These are phyloP conservation scores for Genyomyrus donnyi DNA, from an alignment of 2,113 vertebrate genomes.

Conservation along the genomic window DNA sequence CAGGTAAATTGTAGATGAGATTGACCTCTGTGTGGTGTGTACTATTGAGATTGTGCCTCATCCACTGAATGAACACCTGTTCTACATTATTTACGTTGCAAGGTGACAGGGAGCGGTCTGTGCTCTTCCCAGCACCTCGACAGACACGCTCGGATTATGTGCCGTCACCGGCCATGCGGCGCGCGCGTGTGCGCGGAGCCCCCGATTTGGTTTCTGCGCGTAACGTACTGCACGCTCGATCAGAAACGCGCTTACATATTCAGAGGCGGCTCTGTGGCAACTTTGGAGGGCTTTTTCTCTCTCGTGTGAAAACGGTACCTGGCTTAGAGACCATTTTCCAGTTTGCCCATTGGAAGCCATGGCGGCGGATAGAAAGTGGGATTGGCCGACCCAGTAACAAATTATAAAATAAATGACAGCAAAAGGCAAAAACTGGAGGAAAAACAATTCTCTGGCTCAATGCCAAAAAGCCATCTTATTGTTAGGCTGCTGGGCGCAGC, in stretches of 20 bases:
- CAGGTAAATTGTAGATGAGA: background rate
- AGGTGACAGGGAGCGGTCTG: background rate
- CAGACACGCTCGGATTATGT: background rate
- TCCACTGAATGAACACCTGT: constrained; percentile 20
- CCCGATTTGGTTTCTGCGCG: background rate
- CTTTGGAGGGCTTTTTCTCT: background rate
- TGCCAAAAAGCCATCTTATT: constrained; percentile 60
- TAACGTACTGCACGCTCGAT: background rate
- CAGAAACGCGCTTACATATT: constrained; percentile 10
- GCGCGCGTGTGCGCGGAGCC: background rate
- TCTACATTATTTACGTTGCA: constrained; percentile 22
- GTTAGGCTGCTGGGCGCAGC: constrained; percentile 51
- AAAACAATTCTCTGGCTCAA: constrained; percentile 43
- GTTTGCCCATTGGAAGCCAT: constrained; percentile 19
- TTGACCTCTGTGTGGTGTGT: background rate
- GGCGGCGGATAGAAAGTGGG: constrained; percentile 34
- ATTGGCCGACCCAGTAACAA: constrained; percentile 41
- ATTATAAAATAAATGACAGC: constrained; percentile 38
- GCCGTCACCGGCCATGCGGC: background rate
- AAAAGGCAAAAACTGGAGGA: constrained; percentile 2
- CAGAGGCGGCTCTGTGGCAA: background rate
- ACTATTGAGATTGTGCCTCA: background rate
- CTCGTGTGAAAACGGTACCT: constrained; percentile 15
- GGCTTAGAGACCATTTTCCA: constrained; percentile 5
- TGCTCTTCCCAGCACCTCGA: background rate